Evolutionary conservation across 2,888 invertebrate genomes (phyloP), one percentile per base, ranked within the genome.

Genomic region (Epicampocera succincta): DNA sequence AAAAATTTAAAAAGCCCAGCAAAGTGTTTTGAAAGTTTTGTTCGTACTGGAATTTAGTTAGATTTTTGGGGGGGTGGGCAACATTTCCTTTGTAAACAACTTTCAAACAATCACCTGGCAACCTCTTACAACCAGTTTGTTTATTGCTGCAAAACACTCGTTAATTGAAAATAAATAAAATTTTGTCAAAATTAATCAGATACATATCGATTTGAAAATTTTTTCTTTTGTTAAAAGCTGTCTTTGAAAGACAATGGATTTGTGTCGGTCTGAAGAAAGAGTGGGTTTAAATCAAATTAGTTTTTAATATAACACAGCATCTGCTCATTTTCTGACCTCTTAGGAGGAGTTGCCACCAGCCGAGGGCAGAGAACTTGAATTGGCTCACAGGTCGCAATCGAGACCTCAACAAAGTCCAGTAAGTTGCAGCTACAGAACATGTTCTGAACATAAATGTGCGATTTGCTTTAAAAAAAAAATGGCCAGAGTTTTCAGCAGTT

Each of bases 1-100:
- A 89, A 60, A 88, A 88, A 44, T 82, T 52, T 84, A 87, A 87
- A 56, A 83, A 54, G 56, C 42, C 80, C 13, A n/a, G n/a, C n/a
- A n/a, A n/a, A n/a, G n/a, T n/a, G n/a, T n/a, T n/a, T n/a, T n/a
- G n/a, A n/a, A n/a, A n/a, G n/a, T n/a, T n/a, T n/a, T n/a, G n/a
- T n/a, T n/a, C n/a, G n/a, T n/a, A n/a, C n/a, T n/a, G n/a, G n/a
- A n/a, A n/a, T n/a, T n/a, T n/a, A n/a, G n/a, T 29, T 29, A 6
- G 29, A 29, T 29, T 4, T 29, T 29, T 29, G n/a, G n/a, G n/a
- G n/a, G n/a, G n/a, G 25, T 25, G 25, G 2, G 25, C 25, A 2
- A 33, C 9, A 9, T 33, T 33, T 29, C 6, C 1, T 33, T 33
- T 33, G 33, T 33, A 33, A 33, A 29, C 6, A 29, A 29, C 6